Conservation (phyloP, 2,113 vertebrate species). For the Prunella fulvescens region DNA sequence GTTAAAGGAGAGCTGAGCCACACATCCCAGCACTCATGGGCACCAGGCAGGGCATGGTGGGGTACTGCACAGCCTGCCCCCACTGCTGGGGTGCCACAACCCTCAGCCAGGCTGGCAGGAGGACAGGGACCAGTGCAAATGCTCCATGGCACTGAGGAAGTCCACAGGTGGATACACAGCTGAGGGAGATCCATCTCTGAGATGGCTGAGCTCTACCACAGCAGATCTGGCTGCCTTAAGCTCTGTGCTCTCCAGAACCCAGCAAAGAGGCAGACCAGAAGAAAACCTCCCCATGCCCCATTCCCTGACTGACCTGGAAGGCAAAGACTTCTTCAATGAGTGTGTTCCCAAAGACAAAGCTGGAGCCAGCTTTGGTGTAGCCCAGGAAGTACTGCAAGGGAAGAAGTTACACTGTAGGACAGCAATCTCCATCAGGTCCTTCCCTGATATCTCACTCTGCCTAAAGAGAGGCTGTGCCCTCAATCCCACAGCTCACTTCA, state of each 20-base stretch:
- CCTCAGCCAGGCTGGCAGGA: not conserved
- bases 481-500: not conserved
- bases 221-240: not conserved
- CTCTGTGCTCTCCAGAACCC: not conserved
- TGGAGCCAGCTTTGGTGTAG: conserved; percentile 85
- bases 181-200: not conserved
- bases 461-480: not conserved
- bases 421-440: not conserved
- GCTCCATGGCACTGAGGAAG: not conserved
- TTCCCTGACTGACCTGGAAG: conserved; percentile 83
- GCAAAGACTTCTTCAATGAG: conserved; percentile 83
- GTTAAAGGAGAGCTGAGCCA: not conserved
- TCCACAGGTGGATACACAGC: not conserved
- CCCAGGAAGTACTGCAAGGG: conserved; percentile 82
- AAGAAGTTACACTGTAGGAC: not conserved
- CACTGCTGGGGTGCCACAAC: not conserved
- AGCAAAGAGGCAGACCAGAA: not conserved
- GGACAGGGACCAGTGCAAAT: not conserved
- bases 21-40: not conserved
- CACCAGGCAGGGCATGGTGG: not conserved
- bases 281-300: not conserved
- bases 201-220: not conserved
- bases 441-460: not conserved
- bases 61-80: not conserved
- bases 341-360: conserved; percentile 85